Base-by-base conservation (phyloP, 2,797 vertebrate genomes). In the Fistularia tabacaria region DNA sequence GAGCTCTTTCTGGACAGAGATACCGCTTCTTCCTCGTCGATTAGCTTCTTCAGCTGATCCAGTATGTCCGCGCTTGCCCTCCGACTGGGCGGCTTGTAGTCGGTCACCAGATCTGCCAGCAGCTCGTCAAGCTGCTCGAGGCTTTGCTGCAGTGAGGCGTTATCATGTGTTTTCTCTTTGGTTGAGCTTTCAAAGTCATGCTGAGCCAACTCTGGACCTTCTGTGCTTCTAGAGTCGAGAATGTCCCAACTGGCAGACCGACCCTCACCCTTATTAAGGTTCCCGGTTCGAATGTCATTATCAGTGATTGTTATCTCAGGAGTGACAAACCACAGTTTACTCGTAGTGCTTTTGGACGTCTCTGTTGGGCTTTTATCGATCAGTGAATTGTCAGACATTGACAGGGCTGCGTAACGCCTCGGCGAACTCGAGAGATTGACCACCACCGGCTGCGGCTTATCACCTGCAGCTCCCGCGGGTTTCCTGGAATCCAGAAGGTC, bases 281-380 rank as follows among this genome's bases (percentile, higher is more conserved):
- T 91, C 0, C 91, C 86, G 1, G 92, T 77, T 7, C 92, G 89
- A 68, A 97, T 90, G 67, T 99, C 97, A 0, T 98, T 99, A 83
- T 99, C 97, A 0, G 97, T 99, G 81, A 99, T 99, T 60, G 97
- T 99, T 82, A 99, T 99, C 82, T 98, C 96, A 0, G 97, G 97
- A 0, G 96, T 96, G 49, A 98, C 92, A 3, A 94, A 96, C 96
- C 96, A 99, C 10, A 94, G 93, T 57, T 94, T 93, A 61, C 89
- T 90, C 0, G 79, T 55, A 3, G 79, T 62, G 37, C 81, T 87
- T 0, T 91, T 90, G 42, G 91, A 81, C 0, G 72, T 74, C 38
- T 95, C 93, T 0, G 85, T 80, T 0, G 94, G 92, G 36, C 94
- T 92, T 81, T 94, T 94, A 77, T 98, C 96, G 0, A 94, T 88